A percentile compares a stretch with the other conserved stretches of the same genome.
Evolutionary conservation across 2,797 vertebrate species (phyloP).

Genomic region (Myoxocephalus aenaeus): DNA sequence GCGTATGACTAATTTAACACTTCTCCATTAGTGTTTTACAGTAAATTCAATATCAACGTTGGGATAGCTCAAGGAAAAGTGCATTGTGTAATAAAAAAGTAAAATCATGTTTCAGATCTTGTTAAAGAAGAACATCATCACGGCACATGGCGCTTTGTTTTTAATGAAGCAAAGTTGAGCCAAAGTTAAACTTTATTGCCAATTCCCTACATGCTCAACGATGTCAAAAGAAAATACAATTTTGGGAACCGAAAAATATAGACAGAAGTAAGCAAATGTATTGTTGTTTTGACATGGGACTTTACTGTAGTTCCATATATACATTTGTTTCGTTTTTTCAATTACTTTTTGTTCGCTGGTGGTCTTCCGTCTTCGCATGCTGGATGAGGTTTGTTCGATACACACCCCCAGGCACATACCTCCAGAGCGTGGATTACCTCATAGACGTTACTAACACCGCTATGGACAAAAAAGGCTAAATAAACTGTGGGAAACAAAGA

Average conservation of each 20-base stretch:
- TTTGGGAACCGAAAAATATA: too few species aligned
- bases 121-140: neutral
- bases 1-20: neutral
- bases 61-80: neutral
- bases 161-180: too few species aligned
- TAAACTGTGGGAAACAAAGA: neutral
- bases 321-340: too few species aligned
- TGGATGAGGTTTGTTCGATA: neutral
- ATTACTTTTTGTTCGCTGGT: neutral
- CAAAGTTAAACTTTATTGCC: too few species aligned
- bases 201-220: too few species aligned
- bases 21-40: neutral
- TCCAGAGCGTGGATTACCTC: constrained; percentile 7
- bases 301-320: neutral
- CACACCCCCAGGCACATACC: neutral
- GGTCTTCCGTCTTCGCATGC: neutral
- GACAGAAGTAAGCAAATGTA: neutral
- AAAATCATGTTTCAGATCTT: neutral
- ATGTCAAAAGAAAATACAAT: too few species aligned
- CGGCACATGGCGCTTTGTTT: too few species aligned
- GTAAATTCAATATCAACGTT: neutral
- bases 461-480: constrained; percentile 2
- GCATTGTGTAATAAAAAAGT: neutral
- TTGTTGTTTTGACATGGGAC: neutral
- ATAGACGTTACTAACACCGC: constrained; percentile 9